Evolutionary conservation across 2,113 vertebrate species (phyloP).

Genomic region (Mugil cephalus): DNA sequence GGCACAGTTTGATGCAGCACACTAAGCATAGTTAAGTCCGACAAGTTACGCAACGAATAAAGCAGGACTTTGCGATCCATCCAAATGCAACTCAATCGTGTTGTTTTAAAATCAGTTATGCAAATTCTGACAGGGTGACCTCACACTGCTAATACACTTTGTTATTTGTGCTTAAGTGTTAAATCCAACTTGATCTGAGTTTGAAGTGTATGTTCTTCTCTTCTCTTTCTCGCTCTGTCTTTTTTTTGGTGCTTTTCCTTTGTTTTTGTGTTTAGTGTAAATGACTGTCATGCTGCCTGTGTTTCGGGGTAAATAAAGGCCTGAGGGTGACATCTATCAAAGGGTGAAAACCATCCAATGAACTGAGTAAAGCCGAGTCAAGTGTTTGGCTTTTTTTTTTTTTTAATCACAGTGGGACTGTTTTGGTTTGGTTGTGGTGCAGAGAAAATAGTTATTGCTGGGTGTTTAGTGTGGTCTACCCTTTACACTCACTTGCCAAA

Average conservation of each 20-base stretch:
- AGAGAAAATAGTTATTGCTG: too few species aligned
- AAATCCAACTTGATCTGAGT: constrained; percentile 53
- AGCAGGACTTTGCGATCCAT: constrained; percentile 34
- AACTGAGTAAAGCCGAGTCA: background rate
- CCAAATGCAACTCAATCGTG: constrained; percentile 28
- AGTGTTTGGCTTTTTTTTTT: background rate
- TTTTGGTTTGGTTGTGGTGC: too few species aligned
- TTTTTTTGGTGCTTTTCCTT: constrained; percentile 1
- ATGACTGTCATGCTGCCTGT: constrained; percentile 80
- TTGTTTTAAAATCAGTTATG: constrained; percentile 73
- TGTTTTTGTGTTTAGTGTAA: constrained; percentile 74
- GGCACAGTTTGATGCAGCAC: background rate
- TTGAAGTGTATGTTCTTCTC: constrained; percentile 1
- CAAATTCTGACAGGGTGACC: constrained; percentile 68
- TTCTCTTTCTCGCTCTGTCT: constrained; percentile 5
- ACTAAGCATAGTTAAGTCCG: constrained; percentile 48
- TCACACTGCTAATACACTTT: constrained; percentile 35
- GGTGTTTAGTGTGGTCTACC: too few species aligned
- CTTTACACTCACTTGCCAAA: too few species aligned
- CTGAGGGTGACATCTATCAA: constrained; percentile 61
- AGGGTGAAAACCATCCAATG: constrained; percentile 14
- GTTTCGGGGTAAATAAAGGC: constrained; percentile 83
- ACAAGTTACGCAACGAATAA: constrained; percentile 29
- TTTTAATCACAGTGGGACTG: background rate
- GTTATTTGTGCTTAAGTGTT: constrained; percentile 52